Evolutionary conservation across 2,113 vertebrate genomes (phyloP).

Genomic region (Psilopogon haemacephalus): DNA sequence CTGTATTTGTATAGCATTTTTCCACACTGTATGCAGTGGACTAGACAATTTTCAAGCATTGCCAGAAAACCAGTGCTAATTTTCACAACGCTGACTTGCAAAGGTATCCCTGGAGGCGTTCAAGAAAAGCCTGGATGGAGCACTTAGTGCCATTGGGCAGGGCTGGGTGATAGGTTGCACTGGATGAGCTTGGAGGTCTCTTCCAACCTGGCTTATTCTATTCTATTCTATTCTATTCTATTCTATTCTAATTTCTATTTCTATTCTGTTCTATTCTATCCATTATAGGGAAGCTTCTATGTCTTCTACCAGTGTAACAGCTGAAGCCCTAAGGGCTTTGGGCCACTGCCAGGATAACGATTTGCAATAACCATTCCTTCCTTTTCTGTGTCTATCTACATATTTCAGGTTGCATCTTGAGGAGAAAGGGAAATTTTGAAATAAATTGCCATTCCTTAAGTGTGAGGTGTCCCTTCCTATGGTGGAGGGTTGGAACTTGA

Average conservation of each 20-base stretch:
- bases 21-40: background rate
- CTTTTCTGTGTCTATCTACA: slow-evolving; percentile 12
- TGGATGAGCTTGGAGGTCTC: too few relatives aligned
- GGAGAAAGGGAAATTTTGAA: background rate
- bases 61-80: background rate
- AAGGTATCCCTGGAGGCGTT: too few relatives aligned
- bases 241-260: too few relatives aligned
- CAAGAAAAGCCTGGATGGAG: too few relatives aligned
- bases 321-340: slow-evolving; percentile 28
- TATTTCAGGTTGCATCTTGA: background rate
- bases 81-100: background rate
- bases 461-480: too few relatives aligned
- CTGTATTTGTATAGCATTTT: background rate
- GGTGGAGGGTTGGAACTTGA: too few relatives aligned
- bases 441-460: background rate
- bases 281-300: background rate
- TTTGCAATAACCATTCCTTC: background rate
- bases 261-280: too few relatives aligned
- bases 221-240: too few relatives aligned
- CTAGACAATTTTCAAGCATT: background rate
- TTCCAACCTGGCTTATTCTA: too few relatives aligned
- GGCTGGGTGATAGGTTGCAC: too few relatives aligned
- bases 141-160: too few relatives aligned
- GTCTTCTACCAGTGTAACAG: background rate
- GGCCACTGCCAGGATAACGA: background rate